phyloP scores from a whole-genome alignment of 2,797 vertebrate genomes.

The Micrastur ruficollis region DNA sequence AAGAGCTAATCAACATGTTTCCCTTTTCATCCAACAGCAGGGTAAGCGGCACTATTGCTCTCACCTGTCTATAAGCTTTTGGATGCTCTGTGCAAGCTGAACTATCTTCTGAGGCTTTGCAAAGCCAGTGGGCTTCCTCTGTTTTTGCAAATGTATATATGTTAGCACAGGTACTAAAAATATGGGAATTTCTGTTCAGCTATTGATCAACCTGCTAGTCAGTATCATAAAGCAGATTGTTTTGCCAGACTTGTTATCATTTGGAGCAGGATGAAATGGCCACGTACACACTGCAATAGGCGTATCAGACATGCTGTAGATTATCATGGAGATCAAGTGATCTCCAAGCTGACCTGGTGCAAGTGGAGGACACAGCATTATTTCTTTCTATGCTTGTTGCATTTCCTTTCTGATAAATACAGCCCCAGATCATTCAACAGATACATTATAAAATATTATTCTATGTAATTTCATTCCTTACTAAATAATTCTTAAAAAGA shows the following conservation, averaged over 20 bases:
- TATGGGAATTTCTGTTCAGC: not conserved
- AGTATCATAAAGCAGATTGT: not conserved
- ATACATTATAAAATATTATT: not conserved
- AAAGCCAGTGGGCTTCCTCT: not conserved
- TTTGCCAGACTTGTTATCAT: not conserved
- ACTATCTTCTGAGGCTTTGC: not conserved
- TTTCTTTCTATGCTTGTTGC: not conserved
- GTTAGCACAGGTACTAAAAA: not conserved
- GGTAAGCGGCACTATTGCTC: not conserved
- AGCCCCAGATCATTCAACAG: not conserved
- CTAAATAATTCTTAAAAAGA: not conserved
- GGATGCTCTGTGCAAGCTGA: not conserved
- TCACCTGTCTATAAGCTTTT: not conserved
- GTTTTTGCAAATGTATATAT: not conserved
- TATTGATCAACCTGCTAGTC: not conserved
- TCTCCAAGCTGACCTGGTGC: not conserved
- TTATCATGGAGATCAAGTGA: not conserved
- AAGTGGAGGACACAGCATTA: not conserved
- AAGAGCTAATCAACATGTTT: not conserved
- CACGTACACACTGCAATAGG: not conserved
- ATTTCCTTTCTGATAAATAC: not conserved
- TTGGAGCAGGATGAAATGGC: not conserved
- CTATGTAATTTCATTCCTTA: not conserved
- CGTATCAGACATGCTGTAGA: not conserved
- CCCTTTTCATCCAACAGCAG: not conserved